Evolutionary conservation across 2,888 invertebrate species (phyloP).

Genomic region (Dastarcus helophoroides): DNA sequence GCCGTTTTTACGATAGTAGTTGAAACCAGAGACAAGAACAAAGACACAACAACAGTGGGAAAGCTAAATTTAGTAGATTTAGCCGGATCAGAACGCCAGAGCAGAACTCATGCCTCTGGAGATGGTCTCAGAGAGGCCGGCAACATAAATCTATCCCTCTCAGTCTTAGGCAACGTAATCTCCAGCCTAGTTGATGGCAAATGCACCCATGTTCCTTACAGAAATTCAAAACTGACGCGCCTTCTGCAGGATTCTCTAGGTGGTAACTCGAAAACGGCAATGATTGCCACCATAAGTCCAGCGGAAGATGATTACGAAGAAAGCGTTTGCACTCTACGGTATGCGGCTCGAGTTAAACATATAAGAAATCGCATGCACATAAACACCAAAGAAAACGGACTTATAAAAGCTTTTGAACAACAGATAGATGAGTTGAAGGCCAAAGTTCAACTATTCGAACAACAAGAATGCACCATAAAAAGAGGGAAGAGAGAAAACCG

Average conservation of each 20-base stretch:
- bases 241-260: slow-evolving; percentile 90
- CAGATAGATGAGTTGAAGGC: slow-evolving; percentile 49
- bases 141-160: slow-evolving; percentile 91
- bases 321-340: slow-evolving; percentile 85
- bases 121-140: slow-evolving; percentile 86
- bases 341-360: slow-evolving; percentile 91
- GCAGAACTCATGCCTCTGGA: slow-evolving; percentile 87
- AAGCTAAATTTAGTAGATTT: slow-evolving; percentile 93
- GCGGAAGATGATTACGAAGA: slow-evolving; percentile 89
- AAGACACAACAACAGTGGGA: slow-evolving; percentile 73
- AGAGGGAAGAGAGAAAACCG: slow-evolving; percentile 10
- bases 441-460: slow-evolving; percentile 64
- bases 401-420: slow-evolving; percentile 82
- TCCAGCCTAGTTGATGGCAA: slow-evolving; percentile 93
- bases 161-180: slow-evolving; percentile 92
- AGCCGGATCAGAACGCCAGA: slow-evolving; percentile 92
- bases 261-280: slow-evolving; percentile 84
- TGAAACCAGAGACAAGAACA: slow-evolving; percentile 75
- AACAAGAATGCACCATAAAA: slow-evolving; percentile 13
- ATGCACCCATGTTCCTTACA: slow-evolving; percentile 88
- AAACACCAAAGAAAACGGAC: slow-evolving; percentile 90
- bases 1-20: slow-evolving; percentile 96
- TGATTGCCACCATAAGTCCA: slow-evolving; percentile 91
- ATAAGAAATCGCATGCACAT: slow-evolving; percentile 88
- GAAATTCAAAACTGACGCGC: slow-evolving; percentile 92